Evolutionary conservation across 2,113 vertebrate genomes (phyloP), one percentile per base, ranked within the genome.

Genomic region (Mirounga angustirostris): DNA sequence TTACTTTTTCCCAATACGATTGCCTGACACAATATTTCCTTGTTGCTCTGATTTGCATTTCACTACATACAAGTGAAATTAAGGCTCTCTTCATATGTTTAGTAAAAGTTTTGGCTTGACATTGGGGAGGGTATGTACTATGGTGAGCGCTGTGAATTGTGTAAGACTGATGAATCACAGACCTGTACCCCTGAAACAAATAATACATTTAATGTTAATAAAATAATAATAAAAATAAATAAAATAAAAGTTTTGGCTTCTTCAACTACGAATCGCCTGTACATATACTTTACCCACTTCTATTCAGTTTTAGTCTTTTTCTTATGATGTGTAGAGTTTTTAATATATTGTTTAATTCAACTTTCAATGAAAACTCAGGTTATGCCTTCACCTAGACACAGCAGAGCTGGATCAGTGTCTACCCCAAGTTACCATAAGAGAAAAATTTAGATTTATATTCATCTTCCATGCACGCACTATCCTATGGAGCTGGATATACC

Each of bases 301-400:
- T 54, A 80, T 63, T 59, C 56, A 50, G 18, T 87, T 82, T 73
- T 78, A 52, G 22, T 58, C 46, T 89, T 95, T 80, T 78, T 80
- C 58, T 94, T 73, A 46, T 43, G 50, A 91, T 67, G 3, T 59
- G 7, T 40, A 9, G 18, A 30, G 28, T 36, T 86, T 69, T 82
- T 87, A 4, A 79, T 67, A 83, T 81, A 83, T 36, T 58, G 33
- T 71, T 95, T 82, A 88, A 78, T 83, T 95, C 11, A 81, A 26
- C 52, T 92, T 94, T 76, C n/a, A 88, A 33, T 40, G 54, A 63
- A 96, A 96, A 79, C 14, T 76, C 56, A 85, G 80, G 18, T 79
- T 63, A 74, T 26, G 6, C 12, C 67, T 71, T 95, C n/a, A 46
- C 43, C 50, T 43, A 63, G 19, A 96, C 24, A 43, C 4, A 63